Evolutionary conservation across 1,140 invertebrate species (phyloP).

Genomic region (Akabosia matsudoensis): DNA sequence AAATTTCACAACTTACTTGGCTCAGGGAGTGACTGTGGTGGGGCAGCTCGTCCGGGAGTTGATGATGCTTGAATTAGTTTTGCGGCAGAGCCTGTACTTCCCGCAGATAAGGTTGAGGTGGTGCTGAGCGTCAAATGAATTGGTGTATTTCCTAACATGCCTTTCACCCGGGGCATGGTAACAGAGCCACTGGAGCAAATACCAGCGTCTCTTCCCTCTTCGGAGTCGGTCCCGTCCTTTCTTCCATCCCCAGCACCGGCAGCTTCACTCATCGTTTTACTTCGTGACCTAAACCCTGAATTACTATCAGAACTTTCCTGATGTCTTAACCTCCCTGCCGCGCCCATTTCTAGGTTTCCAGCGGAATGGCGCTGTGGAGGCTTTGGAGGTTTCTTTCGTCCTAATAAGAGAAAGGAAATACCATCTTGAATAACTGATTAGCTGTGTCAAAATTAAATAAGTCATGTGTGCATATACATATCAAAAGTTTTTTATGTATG

Average conservation of each 20-base stretch:
- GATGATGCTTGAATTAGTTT: constrained; percentile 89
- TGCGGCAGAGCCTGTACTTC: constrained; percentile 88
- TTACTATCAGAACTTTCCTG: constrained; percentile 49
- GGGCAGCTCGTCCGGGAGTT: constrained; percentile 77
- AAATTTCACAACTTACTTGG: no score
- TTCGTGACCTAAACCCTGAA: constrained; percentile 70
- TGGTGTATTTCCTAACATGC: constrained; percentile 72
- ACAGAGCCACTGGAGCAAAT: constrained; percentile 67
- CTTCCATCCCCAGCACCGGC: constrained; percentile 50
- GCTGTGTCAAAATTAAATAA: no score
- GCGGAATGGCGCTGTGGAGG: constrained; percentile 82
- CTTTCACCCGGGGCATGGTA: constrained; percentile 53
- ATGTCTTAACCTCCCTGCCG: constrained; percentile 50
- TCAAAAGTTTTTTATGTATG: no score
- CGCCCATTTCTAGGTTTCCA: constrained; percentile 65
- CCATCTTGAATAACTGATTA: no score
- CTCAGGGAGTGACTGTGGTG: constrained; percentile 73
- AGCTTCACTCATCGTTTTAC: constrained; percentile 82
- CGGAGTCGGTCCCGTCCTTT: constrained; percentile 48
- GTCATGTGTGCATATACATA: neutral
- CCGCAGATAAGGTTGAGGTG: constrained; percentile 86
- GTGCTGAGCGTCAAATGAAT: constrained; percentile 89
- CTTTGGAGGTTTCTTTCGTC: constrained; percentile 61
- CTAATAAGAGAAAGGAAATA: constrained; percentile 53
- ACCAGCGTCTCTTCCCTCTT: constrained; percentile 68